Percentiles rank a stretch among this genome's conserved stretches.
Evolutionary conservation across 2,113 vertebrate genomes (phyloP).

Genomic region (Apodemus speciosus): DNA sequence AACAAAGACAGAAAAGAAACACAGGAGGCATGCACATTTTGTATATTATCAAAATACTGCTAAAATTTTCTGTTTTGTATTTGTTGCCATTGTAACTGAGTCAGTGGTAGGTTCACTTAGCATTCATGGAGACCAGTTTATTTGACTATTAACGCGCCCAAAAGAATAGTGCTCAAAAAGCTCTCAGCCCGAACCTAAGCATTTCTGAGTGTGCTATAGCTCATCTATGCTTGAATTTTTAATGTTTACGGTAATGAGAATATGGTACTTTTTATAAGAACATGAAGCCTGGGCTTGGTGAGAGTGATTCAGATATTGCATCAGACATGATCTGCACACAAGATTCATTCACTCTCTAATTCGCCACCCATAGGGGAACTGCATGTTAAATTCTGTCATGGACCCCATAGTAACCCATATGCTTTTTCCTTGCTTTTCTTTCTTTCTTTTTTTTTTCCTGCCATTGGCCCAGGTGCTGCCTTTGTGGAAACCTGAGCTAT

Average conservation of each 20-base stretch:
- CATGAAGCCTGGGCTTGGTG: slow-evolving; percentile 29
- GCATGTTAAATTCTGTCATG: slow-evolving; percentile 17
- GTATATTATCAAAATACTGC: not conserved
- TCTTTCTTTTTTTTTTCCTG: not conserved
- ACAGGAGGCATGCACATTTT: slow-evolving; percentile 11
- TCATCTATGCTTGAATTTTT: slow-evolving; percentile 31
- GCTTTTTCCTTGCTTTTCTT: not conserved
- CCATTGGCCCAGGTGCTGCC: slow-evolving; percentile 7
- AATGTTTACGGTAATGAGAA: slow-evolving; percentile 48
- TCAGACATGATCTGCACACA: slow-evolving; percentile 62
- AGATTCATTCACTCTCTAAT: slow-evolving; percentile 33
- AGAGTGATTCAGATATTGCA: slow-evolving; percentile 55
- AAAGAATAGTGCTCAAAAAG: not conserved
- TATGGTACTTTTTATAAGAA: slow-evolving; percentile 55
- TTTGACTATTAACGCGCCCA: not conserved
- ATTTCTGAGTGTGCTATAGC: slow-evolving; percentile 3
- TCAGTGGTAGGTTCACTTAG: not conserved
- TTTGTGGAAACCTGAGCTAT: slow-evolving; percentile 14
- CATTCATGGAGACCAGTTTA: not conserved
- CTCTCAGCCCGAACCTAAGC: slow-evolving; percentile 22
- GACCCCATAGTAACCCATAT: not conserved
- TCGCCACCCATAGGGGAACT: not conserved
- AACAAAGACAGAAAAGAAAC: not conserved
- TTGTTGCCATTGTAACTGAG: not conserved
- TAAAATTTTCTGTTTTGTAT: slow-evolving; percentile 6